These are phyloP conservation scores for Notolepis coatsorum DNA, from an alignment of 2,797 vertebrate species.

Conservation along the genomic window DNA sequence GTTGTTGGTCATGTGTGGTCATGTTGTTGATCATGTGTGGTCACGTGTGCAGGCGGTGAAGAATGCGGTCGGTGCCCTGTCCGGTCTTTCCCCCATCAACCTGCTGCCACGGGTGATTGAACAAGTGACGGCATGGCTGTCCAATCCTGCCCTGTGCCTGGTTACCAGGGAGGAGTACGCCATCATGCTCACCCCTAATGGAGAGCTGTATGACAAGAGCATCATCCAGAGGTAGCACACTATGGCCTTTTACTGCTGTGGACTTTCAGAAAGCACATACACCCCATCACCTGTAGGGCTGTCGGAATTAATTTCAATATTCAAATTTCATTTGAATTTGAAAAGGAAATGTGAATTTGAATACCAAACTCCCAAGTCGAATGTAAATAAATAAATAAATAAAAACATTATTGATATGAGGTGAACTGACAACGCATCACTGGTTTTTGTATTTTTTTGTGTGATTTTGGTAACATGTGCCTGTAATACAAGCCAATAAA, in stretches of 20 bases:
- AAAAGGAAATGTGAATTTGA: no score
- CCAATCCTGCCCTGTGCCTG: slow-evolving; percentile 83
- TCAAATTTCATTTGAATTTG: no score
- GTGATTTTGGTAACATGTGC: no score
- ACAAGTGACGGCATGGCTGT: slow-evolving; percentile 83
- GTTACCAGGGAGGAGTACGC: slow-evolving; percentile 93
- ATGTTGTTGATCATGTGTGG: background rate
- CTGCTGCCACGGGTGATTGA: slow-evolving; percentile 89
- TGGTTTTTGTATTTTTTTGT: no score
- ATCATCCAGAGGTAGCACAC: slow-evolving; percentile 90
- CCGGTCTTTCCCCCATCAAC: slow-evolving; percentile 85
- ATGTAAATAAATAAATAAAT: no score
- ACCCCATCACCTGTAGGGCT: no score
- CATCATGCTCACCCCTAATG: slow-evolving; percentile 92
- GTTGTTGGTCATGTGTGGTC: background rate
- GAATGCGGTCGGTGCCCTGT: slow-evolving; percentile 91
- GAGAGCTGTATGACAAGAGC: slow-evolving; percentile 92
- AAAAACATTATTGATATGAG: no score
- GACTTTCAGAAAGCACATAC: background rate
- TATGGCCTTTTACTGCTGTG: background rate
- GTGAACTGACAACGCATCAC: no score
- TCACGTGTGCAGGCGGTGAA: slow-evolving; percentile 83
- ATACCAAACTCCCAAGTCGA: no score
- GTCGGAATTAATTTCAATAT: no score
- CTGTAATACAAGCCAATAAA: no score